phyloP scores from a whole-genome alignment of 2,888 invertebrate genomes.

The Nomada flava region DNA sequence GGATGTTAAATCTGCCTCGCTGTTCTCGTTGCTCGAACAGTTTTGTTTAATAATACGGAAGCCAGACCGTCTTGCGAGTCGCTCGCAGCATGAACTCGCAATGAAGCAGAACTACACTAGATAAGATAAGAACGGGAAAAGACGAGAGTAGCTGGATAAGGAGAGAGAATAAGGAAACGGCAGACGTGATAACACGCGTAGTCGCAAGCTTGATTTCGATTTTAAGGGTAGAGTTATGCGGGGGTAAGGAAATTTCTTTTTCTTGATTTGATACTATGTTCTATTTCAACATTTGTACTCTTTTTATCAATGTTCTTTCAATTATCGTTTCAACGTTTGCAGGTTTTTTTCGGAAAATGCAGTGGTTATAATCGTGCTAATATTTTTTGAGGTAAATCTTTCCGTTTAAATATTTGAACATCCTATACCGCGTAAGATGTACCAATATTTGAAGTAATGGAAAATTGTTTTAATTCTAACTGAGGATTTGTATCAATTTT shows the following conservation, averaged over 20 bases:
- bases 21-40: slow-evolving; percentile 9
- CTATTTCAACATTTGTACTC: too few species aligned
- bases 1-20: slow-evolving; percentile 25
- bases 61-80: slow-evolving; percentile 19
- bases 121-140: slow-evolving; percentile 49
- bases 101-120: slow-evolving; percentile 40
- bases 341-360: too few species aligned
- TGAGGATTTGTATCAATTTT: neutral
- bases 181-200: slow-evolving; percentile 35
- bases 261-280: neutral
- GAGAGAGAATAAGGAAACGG: slow-evolving; percentile 23
- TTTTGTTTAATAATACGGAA: slow-evolving; percentile 54
- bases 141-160: slow-evolving; percentile 21
- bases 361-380: too few species aligned
- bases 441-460: neutral
- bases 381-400: neutral
- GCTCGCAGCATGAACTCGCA: slow-evolving; percentile 23
- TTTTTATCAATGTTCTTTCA: neutral
- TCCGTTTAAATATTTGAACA: neutral
- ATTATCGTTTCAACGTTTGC: neutral
- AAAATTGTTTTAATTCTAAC: neutral
- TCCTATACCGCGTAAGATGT: neutral
- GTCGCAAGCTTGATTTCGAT: slow-evolving; percentile 22
- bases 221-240: slow-evolving; percentile 17
- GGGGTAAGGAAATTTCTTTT: neutral